Evolutionary conservation across 2,797 vertebrate species (phyloP).

Genomic region (Cuculus canorus): DNA sequence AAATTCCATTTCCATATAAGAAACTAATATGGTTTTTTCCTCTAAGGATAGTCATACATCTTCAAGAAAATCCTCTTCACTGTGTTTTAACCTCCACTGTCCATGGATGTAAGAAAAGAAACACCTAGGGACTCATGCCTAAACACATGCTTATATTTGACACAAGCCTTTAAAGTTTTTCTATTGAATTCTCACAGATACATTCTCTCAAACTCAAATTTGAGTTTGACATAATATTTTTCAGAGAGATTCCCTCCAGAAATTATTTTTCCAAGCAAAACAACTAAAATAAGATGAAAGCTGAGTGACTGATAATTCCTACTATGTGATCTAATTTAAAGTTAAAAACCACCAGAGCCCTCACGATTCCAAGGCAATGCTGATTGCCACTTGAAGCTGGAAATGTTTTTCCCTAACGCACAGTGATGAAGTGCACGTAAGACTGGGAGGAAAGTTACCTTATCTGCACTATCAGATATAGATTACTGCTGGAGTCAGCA

Average conservation of each 20-base stretch:
- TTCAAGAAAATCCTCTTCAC: neutral
- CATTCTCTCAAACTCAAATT: neutral
- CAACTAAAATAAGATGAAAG: neutral
- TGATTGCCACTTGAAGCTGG: conserved; percentile 62
- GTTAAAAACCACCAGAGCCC: neutral
- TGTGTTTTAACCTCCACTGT: neutral
- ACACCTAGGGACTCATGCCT: neutral
- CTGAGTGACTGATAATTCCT: neutral
- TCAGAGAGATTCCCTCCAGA: neutral
- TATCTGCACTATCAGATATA: conserved; percentile 70
- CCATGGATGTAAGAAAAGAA: neutral
- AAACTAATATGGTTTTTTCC: neutral
- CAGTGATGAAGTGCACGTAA: conserved; percentile 57
- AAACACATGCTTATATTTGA: neutral
- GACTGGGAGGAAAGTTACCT: conserved; percentile 60
- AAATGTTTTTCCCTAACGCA: conserved; percentile 59
- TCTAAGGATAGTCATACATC: neutral
- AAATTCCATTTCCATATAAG: neutral
- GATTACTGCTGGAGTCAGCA: conserved; percentile 63
- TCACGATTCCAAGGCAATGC: conserved; percentile 24
- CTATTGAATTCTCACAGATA: neutral
- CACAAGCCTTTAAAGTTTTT: neutral
- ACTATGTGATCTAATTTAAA: neutral
- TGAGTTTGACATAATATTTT: neutral
- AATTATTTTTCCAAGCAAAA: neutral